Evolutionary conservation across 1,140 invertebrate genomes (phyloP), one percentile per base, ranked within the genome.

Genomic region (Drosophila miranda): DNA sequence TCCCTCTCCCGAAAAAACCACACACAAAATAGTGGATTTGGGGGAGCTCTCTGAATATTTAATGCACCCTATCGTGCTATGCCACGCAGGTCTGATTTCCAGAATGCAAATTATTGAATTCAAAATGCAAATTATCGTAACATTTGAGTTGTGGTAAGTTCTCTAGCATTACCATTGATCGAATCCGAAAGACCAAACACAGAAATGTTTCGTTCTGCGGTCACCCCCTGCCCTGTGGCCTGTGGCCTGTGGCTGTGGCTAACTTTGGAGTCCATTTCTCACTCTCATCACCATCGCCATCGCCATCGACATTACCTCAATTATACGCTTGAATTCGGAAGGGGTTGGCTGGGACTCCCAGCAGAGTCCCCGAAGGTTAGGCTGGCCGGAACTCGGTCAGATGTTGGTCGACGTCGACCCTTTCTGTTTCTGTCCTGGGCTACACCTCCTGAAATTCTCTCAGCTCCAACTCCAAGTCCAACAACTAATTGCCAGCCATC

Each of bases 61-160:
- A n/a, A 75, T 66, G 49, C 26, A 34, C 13, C 26, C 23, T 14
- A 26, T 21, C 30, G 8, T 8, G 30, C 43, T 34, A 5, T 57
- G 48, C 30, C 30, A 45, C 46, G 38, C 7, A 21, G 56, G 49
- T 81, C 28, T 68, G 78, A 75, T 86, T 86, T 67, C 19, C 23
- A 60, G 62, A 80, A 84, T 84, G 80, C 80, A 83, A 83, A 79
- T 83, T 83, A 83, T 73, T 75, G 48, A 83, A 84, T 79, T 84
- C 57, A 43, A 80, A 86, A 84, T 86, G 77, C 81, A 84, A 84
- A 84, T 86, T 80, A 77, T 74, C 67, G 55, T 80, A 70, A 75
- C 69, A 64, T 80, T 76, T 86, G 70, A 77, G 46, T 69, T 80
- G 71, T 63, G 62, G 78, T 44, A 23, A 30, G 23, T 56, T 56